phyloP scores from a whole-genome alignment of 2,888 invertebrate genomes.

The Orgyia antiqua region DNA sequence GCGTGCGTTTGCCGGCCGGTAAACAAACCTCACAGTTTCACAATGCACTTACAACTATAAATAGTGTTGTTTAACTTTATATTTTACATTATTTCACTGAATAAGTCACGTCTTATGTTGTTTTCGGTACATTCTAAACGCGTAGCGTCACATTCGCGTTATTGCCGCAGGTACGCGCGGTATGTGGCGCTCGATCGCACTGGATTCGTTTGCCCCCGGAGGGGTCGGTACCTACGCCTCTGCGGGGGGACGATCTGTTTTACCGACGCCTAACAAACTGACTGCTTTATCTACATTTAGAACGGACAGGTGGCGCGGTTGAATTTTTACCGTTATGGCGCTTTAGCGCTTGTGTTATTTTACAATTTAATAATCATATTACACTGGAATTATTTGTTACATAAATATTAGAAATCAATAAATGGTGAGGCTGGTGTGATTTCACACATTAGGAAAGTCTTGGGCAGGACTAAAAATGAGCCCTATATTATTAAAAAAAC shows the following conservation, averaged over 20 bases:
- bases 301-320: conserved; percentile 60
- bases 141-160: conserved; percentile 55
- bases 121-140: conserved; percentile 60
- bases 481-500: too few species aligned
- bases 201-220: conserved; percentile 50
- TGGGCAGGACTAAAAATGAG: too few species aligned
- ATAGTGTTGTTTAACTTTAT: conserved; percentile 78
- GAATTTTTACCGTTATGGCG: conserved; percentile 16
- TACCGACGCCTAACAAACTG: conserved; percentile 31
- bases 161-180: conserved; percentile 52
- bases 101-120: conserved; percentile 58
- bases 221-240: conserved; percentile 34
- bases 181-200: conserved; percentile 72
- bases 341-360: conserved; percentile 21
- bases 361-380: background rate
- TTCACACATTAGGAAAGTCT: too few species aligned
- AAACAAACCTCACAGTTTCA: conserved; percentile 72
- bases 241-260: conserved; percentile 41
- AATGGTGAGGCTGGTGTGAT: too few species aligned
- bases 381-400: background rate
- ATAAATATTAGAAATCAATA: background rate
- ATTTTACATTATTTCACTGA: conserved; percentile 74
- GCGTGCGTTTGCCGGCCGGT: conserved; percentile 83
- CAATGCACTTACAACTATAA: conserved; percentile 75
- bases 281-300: conserved; percentile 39